A percentile compares a stretch with the other conserved stretches of the same genome.
These are phyloP conservation scores for Lichenostomus cassidix DNA, from an alignment of 2,113 vertebrate species.

Conservation along the genomic window DNA sequence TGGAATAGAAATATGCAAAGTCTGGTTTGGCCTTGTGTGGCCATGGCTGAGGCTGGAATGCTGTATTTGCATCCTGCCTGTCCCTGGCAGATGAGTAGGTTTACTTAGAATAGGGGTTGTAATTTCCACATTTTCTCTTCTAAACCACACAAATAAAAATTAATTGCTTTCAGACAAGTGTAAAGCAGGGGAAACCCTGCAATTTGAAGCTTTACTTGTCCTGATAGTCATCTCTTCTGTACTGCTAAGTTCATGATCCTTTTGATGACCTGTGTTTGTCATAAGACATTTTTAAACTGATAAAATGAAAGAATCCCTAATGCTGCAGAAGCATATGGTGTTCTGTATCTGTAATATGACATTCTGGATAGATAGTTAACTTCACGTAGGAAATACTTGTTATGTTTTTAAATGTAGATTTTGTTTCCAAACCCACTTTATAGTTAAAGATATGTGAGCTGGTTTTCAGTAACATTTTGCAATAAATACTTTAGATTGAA, in stretches of 20 bases:
- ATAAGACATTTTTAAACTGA: neutral
- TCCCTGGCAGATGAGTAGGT: neutral
- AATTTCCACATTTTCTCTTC: neutral
- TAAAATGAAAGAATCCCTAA: neutral
- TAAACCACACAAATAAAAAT: neutral
- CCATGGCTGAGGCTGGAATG: neutral
- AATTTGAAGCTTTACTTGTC: neutral
- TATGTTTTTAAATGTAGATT: neutral
- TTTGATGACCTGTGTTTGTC: neutral
- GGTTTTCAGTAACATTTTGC: neutral
- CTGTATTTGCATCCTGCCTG: neutral
- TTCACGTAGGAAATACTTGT: neutral
- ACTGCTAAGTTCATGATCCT: neutral
- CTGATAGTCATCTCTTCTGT: neutral
- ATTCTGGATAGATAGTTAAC: neutral
- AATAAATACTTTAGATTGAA: neutral
- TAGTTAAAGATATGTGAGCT: neutral
- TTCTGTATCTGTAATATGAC: neutral
- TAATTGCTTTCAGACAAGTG: neutral
- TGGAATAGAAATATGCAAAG: neutral
- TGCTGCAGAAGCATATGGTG: neutral
- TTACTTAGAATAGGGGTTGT: neutral
- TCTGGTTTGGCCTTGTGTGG: neutral
- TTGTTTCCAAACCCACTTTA: neutral
- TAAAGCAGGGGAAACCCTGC: neutral